Conservation (phyloP, 1,140 invertebrate species). For the Euura saliciscinereae region DNA sequence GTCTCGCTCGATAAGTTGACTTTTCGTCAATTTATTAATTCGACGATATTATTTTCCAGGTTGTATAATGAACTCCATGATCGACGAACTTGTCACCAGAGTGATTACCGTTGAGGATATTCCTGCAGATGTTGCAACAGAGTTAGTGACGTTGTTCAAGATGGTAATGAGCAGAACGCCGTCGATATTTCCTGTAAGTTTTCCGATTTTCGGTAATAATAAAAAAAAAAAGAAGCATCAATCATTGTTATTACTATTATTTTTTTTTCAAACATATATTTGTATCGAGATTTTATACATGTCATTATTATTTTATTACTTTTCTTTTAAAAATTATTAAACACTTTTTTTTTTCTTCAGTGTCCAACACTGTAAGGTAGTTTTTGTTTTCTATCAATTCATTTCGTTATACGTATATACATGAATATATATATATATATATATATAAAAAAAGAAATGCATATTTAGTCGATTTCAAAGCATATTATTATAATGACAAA, state of each 20-base stretch:
- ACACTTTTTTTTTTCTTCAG: too few species aligned
- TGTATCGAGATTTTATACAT: slow-evolving; percentile 37
- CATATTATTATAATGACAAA: too few species aligned
- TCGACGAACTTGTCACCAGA: slow-evolving; percentile 66
- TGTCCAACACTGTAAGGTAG: too few species aligned
- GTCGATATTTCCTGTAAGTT: slow-evolving; percentile 63
- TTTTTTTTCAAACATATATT: slow-evolving; percentile 52
- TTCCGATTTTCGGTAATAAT: neutral
- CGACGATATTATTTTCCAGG: slow-evolving; percentile 45
- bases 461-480: too few species aligned
- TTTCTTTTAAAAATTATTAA: neutral
- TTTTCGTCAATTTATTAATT: slow-evolving; percentile 9
- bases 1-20: too few species aligned
- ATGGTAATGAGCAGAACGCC: slow-evolving; percentile 63
- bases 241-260: neutral
- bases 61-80: slow-evolving; percentile 66
- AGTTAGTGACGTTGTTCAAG: slow-evolving; percentile 64
- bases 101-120: slow-evolving; percentile 72
- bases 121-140: slow-evolving; percentile 65
- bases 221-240: neutral
- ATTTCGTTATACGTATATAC: too few species aligned
- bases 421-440: too few species aligned
- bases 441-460: too few species aligned
- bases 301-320: slow-evolving; percentile 38
- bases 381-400: too few species aligned